Evolutionary conservation across 2,888 invertebrate genomes (phyloP).

Genomic region (Cephus nigrinus): DNA sequence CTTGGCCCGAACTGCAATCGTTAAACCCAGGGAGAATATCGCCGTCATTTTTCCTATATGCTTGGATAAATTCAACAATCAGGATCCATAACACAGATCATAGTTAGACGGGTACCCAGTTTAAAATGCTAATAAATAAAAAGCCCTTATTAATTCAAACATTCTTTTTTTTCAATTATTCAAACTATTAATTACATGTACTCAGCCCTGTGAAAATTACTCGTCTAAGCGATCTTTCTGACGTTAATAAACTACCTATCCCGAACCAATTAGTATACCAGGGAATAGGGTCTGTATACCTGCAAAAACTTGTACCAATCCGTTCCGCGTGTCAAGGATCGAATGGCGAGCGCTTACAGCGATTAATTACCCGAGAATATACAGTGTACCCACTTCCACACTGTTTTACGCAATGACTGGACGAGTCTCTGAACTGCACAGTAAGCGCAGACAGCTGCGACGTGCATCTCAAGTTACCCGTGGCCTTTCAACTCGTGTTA

Average conservation of each 20-base stretch:
- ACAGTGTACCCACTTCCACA: neutral
- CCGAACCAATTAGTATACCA: neutral
- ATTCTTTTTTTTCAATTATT: neutral
- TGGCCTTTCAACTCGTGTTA: constrained; percentile 59
- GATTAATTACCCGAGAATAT: neutral
- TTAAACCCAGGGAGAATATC: neutral
- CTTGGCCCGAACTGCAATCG: neutral
- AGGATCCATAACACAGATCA: neutral
- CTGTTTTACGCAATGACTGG: neutral
- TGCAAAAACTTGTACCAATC: neutral
- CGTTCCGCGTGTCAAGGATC: neutral
- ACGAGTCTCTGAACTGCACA: neutral
- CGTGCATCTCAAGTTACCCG: constrained; percentile 51
- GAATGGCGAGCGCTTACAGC: neutral
- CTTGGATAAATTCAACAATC: neutral
- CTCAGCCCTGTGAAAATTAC: neutral
- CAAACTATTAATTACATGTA: neutral
- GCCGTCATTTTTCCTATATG: neutral
- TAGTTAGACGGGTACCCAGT: neutral
- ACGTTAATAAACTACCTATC: neutral
- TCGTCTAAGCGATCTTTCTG: neutral
- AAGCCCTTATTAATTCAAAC: neutral
- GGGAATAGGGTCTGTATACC: neutral
- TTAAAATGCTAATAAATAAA: neutral
- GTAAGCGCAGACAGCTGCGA: constrained; percentile 35